Percentiles rank a stretch among this genome's conserved stretches.
phyloP scores from a whole-genome alignment of 2,113 vertebrate species.

The Hylia prasina region DNA sequence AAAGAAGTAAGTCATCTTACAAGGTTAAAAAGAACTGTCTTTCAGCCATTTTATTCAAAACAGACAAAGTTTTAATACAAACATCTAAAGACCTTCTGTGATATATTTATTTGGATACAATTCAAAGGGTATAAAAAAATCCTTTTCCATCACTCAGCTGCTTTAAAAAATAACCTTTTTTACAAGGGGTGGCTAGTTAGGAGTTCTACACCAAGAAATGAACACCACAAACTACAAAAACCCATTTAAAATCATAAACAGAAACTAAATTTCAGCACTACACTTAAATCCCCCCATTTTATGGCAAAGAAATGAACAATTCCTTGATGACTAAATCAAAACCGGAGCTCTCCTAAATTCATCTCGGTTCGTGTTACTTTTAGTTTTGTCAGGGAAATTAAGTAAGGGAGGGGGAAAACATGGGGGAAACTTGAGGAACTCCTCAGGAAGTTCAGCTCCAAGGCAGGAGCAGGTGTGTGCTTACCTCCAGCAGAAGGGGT shows the following conservation, averaged over 20 bases:
- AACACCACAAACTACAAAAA: neutral
- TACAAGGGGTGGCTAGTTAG: neutral
- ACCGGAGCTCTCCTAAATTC: neutral
- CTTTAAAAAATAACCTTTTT: neutral
- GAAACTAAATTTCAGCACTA: neutral
- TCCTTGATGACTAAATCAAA: neutral
- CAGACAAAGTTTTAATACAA: neutral
- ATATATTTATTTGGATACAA: neutral
- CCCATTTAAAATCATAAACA: neutral
- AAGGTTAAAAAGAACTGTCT: neutral
- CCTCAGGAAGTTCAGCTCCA: neutral
- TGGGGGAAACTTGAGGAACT: neutral
- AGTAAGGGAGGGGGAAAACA: neutral
- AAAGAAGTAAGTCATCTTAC: neutral
- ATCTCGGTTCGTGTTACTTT: neutral
- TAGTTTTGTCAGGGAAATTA: neutral
- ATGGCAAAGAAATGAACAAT: neutral
- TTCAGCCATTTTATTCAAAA: neutral
- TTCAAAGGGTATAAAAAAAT: neutral
- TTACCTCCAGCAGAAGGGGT: conserved; percentile 99
- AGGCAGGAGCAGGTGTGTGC: neutral
- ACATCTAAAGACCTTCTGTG: neutral
- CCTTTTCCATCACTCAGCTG: neutral
- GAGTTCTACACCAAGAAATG: neutral
- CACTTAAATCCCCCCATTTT: neutral